A percentile compares a stretch with the other conserved stretches of the same genome.
phyloP scores from a whole-genome alignment of 2,113 vertebrate species.

The Hippolais icterina region DNA sequence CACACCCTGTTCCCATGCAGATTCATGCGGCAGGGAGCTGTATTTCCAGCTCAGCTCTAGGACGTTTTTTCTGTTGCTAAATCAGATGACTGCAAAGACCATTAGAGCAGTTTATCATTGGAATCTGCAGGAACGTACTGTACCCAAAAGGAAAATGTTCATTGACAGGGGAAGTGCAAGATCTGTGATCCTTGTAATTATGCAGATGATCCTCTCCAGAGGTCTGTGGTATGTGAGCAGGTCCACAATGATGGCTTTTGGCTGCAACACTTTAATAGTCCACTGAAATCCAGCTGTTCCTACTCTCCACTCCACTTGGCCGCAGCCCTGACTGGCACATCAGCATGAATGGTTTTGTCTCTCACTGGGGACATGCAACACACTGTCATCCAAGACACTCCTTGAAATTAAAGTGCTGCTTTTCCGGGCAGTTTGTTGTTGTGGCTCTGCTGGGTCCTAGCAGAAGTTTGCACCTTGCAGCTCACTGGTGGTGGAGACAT shows the following conservation, averaged over 20 bases:
- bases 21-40: neutral
- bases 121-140: constrained; percentile 27
- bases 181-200: constrained; percentile 28
- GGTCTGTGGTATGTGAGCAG: constrained; percentile 6
- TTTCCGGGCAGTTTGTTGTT: neutral
- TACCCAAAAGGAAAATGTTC: constrained; percentile 40
- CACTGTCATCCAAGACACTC: neutral
- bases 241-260: neutral
- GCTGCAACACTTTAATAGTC: neutral
- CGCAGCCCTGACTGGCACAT: neutral
- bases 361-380: neutral
- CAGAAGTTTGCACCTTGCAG: neutral
- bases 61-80: constrained; percentile 17
- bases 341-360: neutral
- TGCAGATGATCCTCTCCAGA: constrained; percentile 25
- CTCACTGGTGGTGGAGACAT: neutral
- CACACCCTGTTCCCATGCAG: constrained; percentile 54
- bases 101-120: constrained; percentile 26
- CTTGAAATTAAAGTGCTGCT: neutral
- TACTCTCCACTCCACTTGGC: neutral
- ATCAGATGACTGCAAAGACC: constrained; percentile 49
- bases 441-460: neutral
- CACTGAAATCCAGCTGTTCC: constrained; percentile 10
- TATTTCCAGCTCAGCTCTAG: neutral
- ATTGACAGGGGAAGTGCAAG: constrained; percentile 3